phyloP scores from a whole-genome alignment of 2,113 vertebrate genomes.

The Eupsittula cactorum region DNA sequence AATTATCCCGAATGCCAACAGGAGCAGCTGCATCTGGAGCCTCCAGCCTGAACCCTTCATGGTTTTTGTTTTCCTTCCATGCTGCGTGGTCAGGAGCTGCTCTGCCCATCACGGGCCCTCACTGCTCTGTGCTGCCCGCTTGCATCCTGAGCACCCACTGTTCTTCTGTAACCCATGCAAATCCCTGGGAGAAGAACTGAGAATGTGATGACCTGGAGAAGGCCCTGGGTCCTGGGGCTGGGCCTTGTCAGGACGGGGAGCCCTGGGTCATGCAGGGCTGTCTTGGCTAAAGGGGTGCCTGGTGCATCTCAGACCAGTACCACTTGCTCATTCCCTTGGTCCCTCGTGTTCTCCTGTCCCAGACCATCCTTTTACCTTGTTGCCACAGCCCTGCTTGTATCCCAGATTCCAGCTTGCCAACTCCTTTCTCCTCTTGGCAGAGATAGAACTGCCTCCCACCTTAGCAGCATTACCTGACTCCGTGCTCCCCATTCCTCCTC shows the following conservation, averaged over 20 bases:
- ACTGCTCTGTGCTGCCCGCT: neutral
- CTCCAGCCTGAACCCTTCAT: neutral
- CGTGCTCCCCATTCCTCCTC: neutral
- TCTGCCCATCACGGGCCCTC: fast-evolving
- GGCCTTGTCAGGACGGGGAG: fast-evolving
- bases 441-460: neutral
- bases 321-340: neutral
- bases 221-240: neutral
- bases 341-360: neutral
- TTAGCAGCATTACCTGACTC: neutral
- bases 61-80: too few relatives aligned
- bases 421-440: neutral
- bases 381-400: neutral
- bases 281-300: neutral
- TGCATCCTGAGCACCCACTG: fast-evolving
- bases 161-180: neutral
- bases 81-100: fast-evolving
- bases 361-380: neutral
- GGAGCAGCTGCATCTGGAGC: neutral
- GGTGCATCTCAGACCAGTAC: neutral
- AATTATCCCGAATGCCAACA: neutral
- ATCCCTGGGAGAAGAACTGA: neutral
- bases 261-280: fast-evolving
- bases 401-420: neutral
- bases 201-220: neutral